Conservation (phyloP, 2,797 vertebrate genomes). For the Melanogrammus aeglefinus region DNA sequence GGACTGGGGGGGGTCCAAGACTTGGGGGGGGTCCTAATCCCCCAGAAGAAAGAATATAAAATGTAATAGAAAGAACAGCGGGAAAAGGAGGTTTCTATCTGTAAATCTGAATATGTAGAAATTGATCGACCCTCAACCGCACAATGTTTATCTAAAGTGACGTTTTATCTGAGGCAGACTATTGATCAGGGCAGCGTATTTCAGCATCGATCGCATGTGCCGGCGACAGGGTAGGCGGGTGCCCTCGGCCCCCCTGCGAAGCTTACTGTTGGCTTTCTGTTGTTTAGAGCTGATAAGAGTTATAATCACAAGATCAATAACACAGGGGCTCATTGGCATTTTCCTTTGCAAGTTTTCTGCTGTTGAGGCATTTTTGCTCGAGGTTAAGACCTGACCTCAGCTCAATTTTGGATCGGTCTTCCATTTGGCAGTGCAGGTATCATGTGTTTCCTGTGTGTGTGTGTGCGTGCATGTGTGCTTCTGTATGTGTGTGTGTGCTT, state of each 20-base stretch:
- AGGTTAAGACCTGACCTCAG: conserved; percentile 59
- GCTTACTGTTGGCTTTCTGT: conserved; percentile 43
- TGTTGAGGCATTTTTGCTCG: conserved; percentile 55
- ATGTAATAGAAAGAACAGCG: not conserved
- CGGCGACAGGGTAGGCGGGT: conserved; percentile 23
- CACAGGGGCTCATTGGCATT: conserved; percentile 50
- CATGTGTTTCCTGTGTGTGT: conserved; percentile 8
- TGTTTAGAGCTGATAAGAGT: conserved; percentile 52
- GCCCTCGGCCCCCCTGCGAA: conserved; percentile 22
- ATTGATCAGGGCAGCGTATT: conserved; percentile 3
- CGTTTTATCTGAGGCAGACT: not conserved
- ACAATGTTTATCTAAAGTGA: not conserved
- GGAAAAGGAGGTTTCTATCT: not conserved
- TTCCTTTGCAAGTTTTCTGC: conserved; percentile 43
- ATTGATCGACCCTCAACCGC: not conserved
- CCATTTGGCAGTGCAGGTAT: conserved; percentile 24
- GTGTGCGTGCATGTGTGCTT: conserved; percentile 13
- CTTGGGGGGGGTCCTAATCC: no score
- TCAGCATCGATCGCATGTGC: conserved; percentile 15
- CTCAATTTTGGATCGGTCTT: conserved; percentile 64
- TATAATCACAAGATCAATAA: conserved; percentile 66
- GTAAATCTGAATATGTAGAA: conserved; percentile 12
- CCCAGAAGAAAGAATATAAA: conserved; percentile 3
- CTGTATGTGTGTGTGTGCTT: conserved; percentile 16
- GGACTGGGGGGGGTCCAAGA: not conserved